A percentile compares a stretch with the other conserved stretches of the same genome.
These are phyloP conservation scores for Castor canadensis DNA, from an alignment of 2,113 vertebrate genomes.

Conservation along the genomic window DNA sequence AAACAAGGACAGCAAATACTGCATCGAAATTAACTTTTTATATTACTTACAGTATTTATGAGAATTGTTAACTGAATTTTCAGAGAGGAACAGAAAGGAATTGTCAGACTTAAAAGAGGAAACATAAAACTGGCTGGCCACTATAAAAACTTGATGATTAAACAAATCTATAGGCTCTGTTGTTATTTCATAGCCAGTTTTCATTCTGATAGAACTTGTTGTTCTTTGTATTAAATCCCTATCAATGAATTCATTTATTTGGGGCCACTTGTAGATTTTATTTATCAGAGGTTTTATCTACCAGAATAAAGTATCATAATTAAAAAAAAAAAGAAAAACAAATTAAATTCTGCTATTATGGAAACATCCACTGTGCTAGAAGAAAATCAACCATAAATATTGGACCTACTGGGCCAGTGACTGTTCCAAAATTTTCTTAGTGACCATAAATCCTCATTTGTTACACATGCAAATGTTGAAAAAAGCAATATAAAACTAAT, in stretches of 20 bases:
- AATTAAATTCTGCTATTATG: not conserved
- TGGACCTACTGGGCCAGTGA: not conserved
- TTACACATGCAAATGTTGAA: not conserved
- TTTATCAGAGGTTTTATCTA: conserved; percentile 6
- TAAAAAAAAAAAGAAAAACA: not conserved
- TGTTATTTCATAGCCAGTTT: not conserved
- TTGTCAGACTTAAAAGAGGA: not conserved
- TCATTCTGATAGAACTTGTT: not conserved
- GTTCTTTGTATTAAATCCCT: not conserved
- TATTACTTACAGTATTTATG: not conserved
- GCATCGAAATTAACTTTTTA: not conserved
- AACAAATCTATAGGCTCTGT: not conserved
- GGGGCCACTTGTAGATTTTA: not conserved
- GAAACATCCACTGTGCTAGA: not conserved
- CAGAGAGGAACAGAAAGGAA: conserved; percentile 17
- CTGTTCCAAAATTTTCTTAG: conserved; percentile 10
- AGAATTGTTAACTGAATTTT: conserved; percentile 37
- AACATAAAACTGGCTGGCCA: not conserved
- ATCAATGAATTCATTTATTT: not conserved
- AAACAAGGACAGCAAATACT: not conserved
- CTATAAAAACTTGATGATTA: conserved; percentile 3
- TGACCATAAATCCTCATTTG: not conserved
- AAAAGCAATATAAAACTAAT: not conserved
- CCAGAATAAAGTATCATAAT: conserved; percentile 43
- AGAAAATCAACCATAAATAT: not conserved